A percentile compares a stretch with the other conserved stretches of the same genome.
phyloP scores from a whole-genome alignment of 2,888 invertebrate genomes.

The Hypsopygia costalis region DNA sequence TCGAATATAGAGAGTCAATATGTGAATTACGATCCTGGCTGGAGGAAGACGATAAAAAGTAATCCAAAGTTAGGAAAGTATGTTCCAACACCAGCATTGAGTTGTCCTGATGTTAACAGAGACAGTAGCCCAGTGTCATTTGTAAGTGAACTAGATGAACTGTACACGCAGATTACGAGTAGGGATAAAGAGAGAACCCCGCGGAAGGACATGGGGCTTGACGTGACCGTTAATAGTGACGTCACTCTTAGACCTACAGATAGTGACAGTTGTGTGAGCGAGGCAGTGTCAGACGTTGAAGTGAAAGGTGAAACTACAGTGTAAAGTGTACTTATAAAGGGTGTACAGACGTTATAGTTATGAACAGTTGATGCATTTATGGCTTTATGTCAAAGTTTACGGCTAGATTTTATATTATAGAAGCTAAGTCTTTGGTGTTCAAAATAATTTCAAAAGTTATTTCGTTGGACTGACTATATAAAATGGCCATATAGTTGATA shows the following conservation, averaged over 20 bases:
- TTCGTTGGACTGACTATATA: too few species aligned
- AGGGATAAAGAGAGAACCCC: constrained; percentile 52
- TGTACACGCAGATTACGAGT: constrained; percentile 85
- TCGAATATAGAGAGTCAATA: constrained; percentile 76
- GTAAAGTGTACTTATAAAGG: constrained; percentile 20
- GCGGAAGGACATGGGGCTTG: constrained; percentile 49
- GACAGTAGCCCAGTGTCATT: constrained; percentile 67
- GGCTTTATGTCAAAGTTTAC: not conserved
- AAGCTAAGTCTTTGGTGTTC: too few species aligned
- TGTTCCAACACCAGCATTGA: constrained; percentile 62
- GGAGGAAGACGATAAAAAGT: constrained; percentile 67
- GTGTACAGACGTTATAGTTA: constrained; percentile 8
- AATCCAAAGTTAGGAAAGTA: constrained; percentile 65
- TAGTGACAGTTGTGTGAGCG: constrained; percentile 75
- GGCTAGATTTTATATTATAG: too few species aligned
- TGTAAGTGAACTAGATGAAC: constrained; percentile 83
- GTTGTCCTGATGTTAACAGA: constrained; percentile 69
- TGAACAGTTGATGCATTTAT: not conserved
- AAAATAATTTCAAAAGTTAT: too few species aligned
- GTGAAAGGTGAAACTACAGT: constrained; percentile 66
- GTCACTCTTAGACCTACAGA: constrained; percentile 63
- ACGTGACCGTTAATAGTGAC: constrained; percentile 67
- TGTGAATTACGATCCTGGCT: constrained; percentile 79
- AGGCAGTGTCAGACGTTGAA: constrained; percentile 61
- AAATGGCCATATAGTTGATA: too few species aligned